phyloP scores from a whole-genome alignment of 2,888 invertebrate species.

The Bombylius major region DNA sequence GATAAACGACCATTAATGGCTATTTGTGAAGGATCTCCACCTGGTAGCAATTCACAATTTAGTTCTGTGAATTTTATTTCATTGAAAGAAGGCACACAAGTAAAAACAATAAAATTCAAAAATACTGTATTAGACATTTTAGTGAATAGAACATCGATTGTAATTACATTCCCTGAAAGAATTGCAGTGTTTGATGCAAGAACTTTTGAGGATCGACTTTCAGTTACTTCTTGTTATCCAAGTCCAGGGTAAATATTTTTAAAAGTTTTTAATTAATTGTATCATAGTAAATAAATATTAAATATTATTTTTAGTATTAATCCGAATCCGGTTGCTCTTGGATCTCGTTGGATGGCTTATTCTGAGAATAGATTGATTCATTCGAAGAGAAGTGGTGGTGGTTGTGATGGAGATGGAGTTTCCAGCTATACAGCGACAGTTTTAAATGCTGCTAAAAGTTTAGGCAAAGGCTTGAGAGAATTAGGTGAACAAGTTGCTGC shows the following conservation, averaged over 20 bases:
- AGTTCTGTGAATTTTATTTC: slow-evolving; percentile 77
- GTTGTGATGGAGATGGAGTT: slow-evolving; percentile 73
- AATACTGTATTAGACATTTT: slow-evolving; percentile 76
- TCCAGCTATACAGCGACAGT: slow-evolving; percentile 87
- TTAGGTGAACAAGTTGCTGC: slow-evolving; percentile 86
- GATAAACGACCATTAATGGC: slow-evolving; percentile 80
- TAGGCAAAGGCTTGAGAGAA: slow-evolving; percentile 80
- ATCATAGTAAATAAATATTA: not conserved
- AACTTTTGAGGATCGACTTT: slow-evolving; percentile 72
- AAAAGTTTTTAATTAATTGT: not conserved
- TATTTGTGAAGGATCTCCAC: slow-evolving; percentile 73
- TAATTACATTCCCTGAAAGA: slow-evolving; percentile 77
- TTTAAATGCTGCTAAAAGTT: slow-evolving; percentile 85
- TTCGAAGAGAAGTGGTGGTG: slow-evolving; percentile 67
- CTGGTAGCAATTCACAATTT: slow-evolving; percentile 51
- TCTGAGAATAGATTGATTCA: slow-evolving; percentile 76
- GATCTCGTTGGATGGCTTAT: slow-evolving; percentile 72
- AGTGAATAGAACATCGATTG: slow-evolving; percentile 79
- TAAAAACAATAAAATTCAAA: slow-evolving; percentile 86
- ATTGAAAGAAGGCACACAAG: slow-evolving; percentile 39
- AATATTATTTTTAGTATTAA: slow-evolving; percentile 22
- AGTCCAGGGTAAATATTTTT: slow-evolving; percentile 53
- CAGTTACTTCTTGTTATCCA: slow-evolving; percentile 80
- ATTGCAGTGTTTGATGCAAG: slow-evolving; percentile 85
- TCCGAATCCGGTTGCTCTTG: slow-evolving; percentile 74